Evolutionary conservation across 2,888 invertebrate genomes (phyloP), one percentile per base, ranked within the genome.

Genomic region (Megastigmus dorsalis): DNA sequence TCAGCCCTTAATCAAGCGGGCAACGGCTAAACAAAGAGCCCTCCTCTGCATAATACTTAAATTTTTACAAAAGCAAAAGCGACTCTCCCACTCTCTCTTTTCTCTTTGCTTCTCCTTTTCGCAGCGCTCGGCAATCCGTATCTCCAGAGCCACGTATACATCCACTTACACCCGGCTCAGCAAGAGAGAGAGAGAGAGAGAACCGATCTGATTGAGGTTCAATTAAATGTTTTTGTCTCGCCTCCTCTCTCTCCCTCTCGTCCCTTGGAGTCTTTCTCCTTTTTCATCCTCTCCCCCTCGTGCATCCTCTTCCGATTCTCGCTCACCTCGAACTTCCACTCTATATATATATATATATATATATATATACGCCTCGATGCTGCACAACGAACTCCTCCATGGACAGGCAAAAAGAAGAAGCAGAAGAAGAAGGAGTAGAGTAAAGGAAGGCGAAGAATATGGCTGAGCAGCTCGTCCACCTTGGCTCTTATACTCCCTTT

Each of bases 161-260:
- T 6, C 9, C 9, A 41, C 60, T 30, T 33, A 54, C 10, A 4
- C 9, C 13, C 15, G n/a, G 54, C 18, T 45, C 18, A 30, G n/a
- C n/a, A n/a, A n/a, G n/a, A n/a, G n/a, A n/a, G n/a, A n/a, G n/a
- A n/a, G n/a, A n/a, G n/a, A n/a, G n/a, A n/a, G n/a, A n/a, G n/a
- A n/a, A n/a, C 18, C 59, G 23, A 59, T 68, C 54, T n/a, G 66
- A 66, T 55, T 43, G 28, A 43, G 30, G 33, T 43, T 66, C 54
- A 66, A 57, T 67, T 67, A 59, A 60, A 52, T 60, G 41, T 69
- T 69, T 69, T 60, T 60, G 52, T 41, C 30, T 13, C 1, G 45
- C 41, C 30, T 30, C 33, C 18, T 33, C 45, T 18, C 26, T 59
- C 15, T 41, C 20, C 45, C 10, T 57, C 9, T 66, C 28, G 43